phyloP scores from a whole-genome alignment of 2,113 vertebrate species.

The Pelmatolapia mariae region DNA sequence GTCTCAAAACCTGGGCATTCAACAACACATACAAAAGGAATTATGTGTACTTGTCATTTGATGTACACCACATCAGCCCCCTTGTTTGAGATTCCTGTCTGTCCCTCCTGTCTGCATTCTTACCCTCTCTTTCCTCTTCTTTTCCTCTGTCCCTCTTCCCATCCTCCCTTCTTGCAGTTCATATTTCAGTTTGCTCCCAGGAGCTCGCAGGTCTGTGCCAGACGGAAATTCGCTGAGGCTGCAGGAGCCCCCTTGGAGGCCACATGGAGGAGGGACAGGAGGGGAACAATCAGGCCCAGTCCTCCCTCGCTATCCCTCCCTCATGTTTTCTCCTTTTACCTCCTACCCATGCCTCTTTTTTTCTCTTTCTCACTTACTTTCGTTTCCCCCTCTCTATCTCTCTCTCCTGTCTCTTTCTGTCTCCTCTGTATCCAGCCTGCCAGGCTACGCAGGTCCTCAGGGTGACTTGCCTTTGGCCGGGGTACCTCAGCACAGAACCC shows the following conservation, averaged over 20 bases:
- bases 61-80: background rate
- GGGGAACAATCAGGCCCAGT: conserved; percentile 84
- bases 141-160: conserved; percentile 48
- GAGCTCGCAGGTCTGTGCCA: conserved; percentile 90
- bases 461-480: conserved; percentile 74
- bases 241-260: conserved; percentile 88
- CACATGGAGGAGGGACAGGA: conserved; percentile 88
- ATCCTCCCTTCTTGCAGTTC: conserved; percentile 77
- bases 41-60: background rate
- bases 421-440: conserved; percentile 74
- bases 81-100: conserved; percentile 52
- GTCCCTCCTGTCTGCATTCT: conserved; percentile 20
- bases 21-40: background rate
- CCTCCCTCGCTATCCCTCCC: conserved; percentile 56
- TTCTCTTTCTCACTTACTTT: conserved; percentile 38
- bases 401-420: conserved; percentile 44
- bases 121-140: conserved; percentile 46
- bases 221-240: conserved; percentile 88
- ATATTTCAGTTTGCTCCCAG: conserved; percentile 94
- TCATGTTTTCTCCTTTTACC: conserved; percentile 40
- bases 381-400: background rate
- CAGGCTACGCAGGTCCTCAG: conserved; percentile 85
- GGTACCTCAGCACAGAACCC: conserved; percentile 53
- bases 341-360: conserved; percentile 14
- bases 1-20: background rate